A percentile compares a stretch with the other conserved stretches of the same genome.
phyloP scores from a whole-genome alignment of 2,797 vertebrate genomes.

The Pteronotus mesoamericanus region DNA sequence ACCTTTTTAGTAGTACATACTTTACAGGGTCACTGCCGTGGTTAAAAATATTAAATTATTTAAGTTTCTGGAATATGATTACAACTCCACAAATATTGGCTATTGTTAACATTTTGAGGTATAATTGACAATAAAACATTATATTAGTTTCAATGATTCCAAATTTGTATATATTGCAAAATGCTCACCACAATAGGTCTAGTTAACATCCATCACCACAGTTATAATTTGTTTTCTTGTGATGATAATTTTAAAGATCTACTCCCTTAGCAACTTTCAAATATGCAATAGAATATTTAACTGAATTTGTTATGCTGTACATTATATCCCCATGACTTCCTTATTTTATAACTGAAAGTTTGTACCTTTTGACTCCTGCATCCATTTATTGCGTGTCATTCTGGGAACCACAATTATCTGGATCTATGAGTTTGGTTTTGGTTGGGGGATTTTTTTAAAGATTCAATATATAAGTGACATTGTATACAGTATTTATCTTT shows the following conservation, averaged over 20 bases:
- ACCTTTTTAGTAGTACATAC: neutral
- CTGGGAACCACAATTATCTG: no score
- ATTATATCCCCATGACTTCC: neutral
- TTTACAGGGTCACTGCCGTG: no score
- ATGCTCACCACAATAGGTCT: neutral
- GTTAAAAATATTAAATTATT: neutral
- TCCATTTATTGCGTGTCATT: no score
- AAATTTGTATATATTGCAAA: neutral
- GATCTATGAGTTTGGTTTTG: neutral
- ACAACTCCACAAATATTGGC: neutral
- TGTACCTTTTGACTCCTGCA: neutral
- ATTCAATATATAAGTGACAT: neutral
- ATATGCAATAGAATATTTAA: neutral
- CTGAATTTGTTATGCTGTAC: neutral
- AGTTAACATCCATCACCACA: neutral
- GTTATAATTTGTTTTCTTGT: neutral
- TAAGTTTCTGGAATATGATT: neutral
- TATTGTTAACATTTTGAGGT: neutral
- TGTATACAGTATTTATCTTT: neutral
- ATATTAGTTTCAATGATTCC: neutral
- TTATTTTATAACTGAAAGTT: neutral
- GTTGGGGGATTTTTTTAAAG: neutral
- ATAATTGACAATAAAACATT: neutral
- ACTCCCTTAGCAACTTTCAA: neutral
- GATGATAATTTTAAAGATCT: neutral